Evolutionary conservation across 2,888 invertebrate species (phyloP).

Genomic region (Acrocyrtus sp.): DNA sequence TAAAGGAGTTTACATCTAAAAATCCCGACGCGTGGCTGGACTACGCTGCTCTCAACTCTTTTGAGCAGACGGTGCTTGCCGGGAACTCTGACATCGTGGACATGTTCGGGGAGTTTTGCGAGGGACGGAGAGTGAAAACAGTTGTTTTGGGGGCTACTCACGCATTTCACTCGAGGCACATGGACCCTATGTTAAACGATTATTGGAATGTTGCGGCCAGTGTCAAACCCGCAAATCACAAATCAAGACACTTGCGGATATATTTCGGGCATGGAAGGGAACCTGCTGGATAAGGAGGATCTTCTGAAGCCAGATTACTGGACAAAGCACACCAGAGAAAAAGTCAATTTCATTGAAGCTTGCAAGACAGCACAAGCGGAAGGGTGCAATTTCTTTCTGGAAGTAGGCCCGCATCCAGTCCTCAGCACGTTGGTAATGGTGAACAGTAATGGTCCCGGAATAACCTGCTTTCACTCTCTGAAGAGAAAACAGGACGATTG

Average conservation of each 20-base stretch:
- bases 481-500: conserved; percentile 24
- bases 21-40: conserved; percentile 34
- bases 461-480: conserved; percentile 35
- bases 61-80: conserved; percentile 51
- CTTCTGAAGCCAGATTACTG: conserved; percentile 24
- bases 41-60: conserved; percentile 48
- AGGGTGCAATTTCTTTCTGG: conserved; percentile 28
- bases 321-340: conserved; percentile 31
- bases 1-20: not conserved
- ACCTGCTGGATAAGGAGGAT: conserved; percentile 1
- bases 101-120: conserved; percentile 1
- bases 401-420: conserved; percentile 52
- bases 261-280: conserved; percentile 33
- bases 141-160: conserved; percentile 25
- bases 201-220: conserved; percentile 12
- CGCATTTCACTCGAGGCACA: conserved; percentile 35
- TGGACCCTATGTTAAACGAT: conserved; percentile 27
- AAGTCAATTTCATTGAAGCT: conserved; percentile 18
- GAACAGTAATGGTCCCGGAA: conserved; percentile 2
- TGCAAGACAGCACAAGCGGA: not conserved
- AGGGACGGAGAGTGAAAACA: not conserved
- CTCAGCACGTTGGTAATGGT: conserved; percentile 16
- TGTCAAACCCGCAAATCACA: too few relatives aligned
- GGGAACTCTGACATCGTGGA: conserved; percentile 16
- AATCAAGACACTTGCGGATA: too few relatives aligned